phyloP scores from a whole-genome alignment of 2,113 vertebrate genomes.

The Alectura lathami region DNA sequence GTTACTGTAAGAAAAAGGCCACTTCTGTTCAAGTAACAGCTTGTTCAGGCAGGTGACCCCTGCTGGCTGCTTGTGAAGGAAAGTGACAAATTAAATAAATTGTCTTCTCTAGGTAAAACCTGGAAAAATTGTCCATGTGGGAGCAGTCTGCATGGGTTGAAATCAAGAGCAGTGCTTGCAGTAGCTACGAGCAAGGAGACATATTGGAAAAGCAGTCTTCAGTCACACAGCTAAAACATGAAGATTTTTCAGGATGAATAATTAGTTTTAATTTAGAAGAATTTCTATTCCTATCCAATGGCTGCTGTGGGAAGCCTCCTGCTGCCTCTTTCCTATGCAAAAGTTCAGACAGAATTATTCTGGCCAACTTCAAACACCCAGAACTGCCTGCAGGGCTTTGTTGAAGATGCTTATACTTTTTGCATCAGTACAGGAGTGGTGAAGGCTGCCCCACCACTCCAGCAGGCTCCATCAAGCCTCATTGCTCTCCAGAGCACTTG shows the following conservation, averaged over 20 bases:
- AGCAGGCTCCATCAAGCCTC: neutral
- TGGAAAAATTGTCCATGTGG: neutral
- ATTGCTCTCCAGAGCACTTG: neutral
- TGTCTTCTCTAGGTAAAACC: neutral
- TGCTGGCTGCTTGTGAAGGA: neutral
- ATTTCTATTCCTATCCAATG: neutral
- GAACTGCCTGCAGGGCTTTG: neutral
- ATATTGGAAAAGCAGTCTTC: fast-evolving
- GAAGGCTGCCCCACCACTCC: neutral
- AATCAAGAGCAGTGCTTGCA: neutral
- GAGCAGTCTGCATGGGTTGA: neutral
- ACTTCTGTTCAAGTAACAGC: neutral
- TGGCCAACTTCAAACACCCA: neutral
- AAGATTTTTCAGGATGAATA: neutral
- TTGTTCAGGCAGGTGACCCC: neutral
- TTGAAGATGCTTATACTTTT: neutral
- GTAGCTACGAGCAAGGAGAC: neutral
- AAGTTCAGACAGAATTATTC: neutral
- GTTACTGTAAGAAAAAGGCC: neutral
- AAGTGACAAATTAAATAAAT: neutral
- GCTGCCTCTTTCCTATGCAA: neutral
- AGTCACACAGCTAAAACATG: neutral
- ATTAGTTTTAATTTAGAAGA: neutral
- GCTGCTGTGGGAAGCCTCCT: neutral
- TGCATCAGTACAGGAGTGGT: neutral